These are phyloP conservation scores for Lasioglossum vierecki DNA, from an alignment of 2,888 invertebrate genomes.

Conservation along the genomic window DNA sequence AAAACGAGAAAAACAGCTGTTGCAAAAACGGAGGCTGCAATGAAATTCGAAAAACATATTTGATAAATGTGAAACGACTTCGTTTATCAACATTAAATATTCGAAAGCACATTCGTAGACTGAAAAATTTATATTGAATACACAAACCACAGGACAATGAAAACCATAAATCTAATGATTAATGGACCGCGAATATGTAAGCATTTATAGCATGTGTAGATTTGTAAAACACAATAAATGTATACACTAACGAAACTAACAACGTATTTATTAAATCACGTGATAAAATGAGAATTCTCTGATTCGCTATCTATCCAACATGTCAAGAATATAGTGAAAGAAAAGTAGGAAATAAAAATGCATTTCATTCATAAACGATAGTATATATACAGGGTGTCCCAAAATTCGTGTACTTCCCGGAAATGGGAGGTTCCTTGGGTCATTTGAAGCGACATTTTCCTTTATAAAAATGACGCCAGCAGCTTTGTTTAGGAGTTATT, in stretches of 20 bases:
- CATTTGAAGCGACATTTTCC: too few species aligned
- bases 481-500: too few species aligned
- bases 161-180: background rate
- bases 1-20: background rate
- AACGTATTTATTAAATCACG: background rate
- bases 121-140: background rate
- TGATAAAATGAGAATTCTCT: background rate
- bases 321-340: too few species aligned
- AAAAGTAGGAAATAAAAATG: background rate
- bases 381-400: too few species aligned
- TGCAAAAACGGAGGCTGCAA: background rate
- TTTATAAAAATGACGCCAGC: too few species aligned
- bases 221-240: background rate
- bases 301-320: background rate
- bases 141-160: background rate
- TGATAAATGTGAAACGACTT: background rate
- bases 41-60: background rate
- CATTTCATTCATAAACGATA: background rate
- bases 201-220: too few species aligned
- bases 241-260: background rate
- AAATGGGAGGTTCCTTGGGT: too few species aligned
- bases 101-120: background rate
- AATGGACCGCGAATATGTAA: background rate
- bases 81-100: background rate
- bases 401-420: too few species aligned